phyloP scores from a whole-genome alignment of 1,140 invertebrate genomes.

The Calephelis nemesis region DNA sequence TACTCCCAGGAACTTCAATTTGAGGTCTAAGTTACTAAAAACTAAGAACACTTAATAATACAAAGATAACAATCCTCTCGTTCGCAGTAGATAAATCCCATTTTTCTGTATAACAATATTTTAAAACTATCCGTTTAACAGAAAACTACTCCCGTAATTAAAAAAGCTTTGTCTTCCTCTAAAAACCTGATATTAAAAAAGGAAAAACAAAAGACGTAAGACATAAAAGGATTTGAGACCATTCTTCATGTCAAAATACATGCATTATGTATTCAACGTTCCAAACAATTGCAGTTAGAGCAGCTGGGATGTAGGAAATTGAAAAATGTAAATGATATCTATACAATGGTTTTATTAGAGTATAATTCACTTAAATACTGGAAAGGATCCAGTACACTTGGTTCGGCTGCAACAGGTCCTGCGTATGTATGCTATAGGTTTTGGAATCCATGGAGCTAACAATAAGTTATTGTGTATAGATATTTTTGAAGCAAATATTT shows the following conservation, averaged over 20 bases:
- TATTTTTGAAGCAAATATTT: background rate
- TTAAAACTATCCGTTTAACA: too few relatives aligned
- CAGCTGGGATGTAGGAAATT: slow-evolving; percentile 42
- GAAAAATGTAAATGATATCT: slow-evolving; percentile 73
- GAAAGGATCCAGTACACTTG: slow-evolving; percentile 63
- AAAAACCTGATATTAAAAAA: background rate
- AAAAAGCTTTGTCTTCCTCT: too few relatives aligned
- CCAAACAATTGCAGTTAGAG: slow-evolving; percentile 12
- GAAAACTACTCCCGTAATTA: too few relatives aligned
- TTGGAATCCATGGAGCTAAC: slow-evolving; percentile 26
- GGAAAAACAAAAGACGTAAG: background rate
- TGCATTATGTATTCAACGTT: slow-evolving; percentile 9
- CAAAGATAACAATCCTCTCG: too few relatives aligned
- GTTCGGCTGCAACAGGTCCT: slow-evolving; percentile 57
- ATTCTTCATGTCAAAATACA: slow-evolving; percentile 6
- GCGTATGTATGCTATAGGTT: slow-evolving; percentile 36
- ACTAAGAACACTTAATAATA: too few relatives aligned
- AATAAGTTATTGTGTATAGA: background rate
- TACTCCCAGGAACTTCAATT: too few relatives aligned
- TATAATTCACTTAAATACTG: slow-evolving; percentile 74
- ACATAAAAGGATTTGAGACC: slow-evolving; percentile 12
- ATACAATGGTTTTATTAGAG: slow-evolving; percentile 64
- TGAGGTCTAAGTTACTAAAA: too few relatives aligned
- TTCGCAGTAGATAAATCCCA: too few relatives aligned
- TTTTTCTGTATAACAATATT: too few relatives aligned